A percentile compares a stretch with the other conserved stretches of the same genome.
Evolutionary conservation across 2,113 vertebrate species (phyloP).

Genomic region (Glaucomys volans): DNA sequence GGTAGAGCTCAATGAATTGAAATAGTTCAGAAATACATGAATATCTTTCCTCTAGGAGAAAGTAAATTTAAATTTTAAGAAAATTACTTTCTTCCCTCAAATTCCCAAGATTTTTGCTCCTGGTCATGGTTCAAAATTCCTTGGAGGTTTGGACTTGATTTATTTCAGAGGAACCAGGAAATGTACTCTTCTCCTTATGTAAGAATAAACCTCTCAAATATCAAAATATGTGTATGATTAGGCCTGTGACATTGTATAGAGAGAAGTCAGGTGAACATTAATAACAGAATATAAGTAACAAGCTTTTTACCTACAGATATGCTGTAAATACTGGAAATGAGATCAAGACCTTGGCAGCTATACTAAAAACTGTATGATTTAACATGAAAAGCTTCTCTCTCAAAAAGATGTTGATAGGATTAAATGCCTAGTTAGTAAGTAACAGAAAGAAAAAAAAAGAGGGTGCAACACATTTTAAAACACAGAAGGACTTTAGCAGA

Average conservation of each 20-base stretch:
- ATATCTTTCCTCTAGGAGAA: constrained; percentile 23
- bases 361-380: not conserved
- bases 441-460: not conserved
- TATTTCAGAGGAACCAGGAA: constrained; percentile 10
- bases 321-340: not conserved
- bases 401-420: constrained; percentile 35
- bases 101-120: constrained; percentile 26
- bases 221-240: constrained; percentile 4
- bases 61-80: constrained; percentile 58
- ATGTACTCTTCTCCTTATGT: not conserved
- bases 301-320: not conserved
- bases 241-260: not conserved
- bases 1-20: constrained; percentile 25
- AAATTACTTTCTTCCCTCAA: constrained; percentile 46
- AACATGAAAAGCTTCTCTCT: not conserved
- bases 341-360: not conserved
- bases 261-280: constrained; percentile 38
- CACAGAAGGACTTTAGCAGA: not conserved
- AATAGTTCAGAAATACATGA: constrained; percentile 14
- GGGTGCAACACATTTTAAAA: constrained; percentile 3
- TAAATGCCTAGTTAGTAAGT: not conserved
- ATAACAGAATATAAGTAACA: not conserved
- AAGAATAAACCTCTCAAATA: not conserved
- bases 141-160: constrained; percentile 38
- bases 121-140: not conserved